Evolutionary conservation across 2,888 invertebrate species (phyloP).

Genomic region (Physocephala rufipes): DNA sequence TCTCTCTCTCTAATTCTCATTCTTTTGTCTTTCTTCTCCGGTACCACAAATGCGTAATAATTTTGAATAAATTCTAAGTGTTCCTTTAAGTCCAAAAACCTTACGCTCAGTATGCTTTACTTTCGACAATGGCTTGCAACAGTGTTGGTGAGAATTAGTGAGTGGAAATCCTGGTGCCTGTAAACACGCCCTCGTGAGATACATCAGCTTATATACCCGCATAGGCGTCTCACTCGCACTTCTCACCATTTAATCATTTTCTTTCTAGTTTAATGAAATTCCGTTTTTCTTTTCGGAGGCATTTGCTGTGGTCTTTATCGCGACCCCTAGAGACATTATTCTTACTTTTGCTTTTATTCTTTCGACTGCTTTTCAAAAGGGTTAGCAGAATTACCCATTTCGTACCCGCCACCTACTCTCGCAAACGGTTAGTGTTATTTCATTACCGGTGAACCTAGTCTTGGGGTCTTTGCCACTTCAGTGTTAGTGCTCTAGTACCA

Average conservation of each 20-base stretch:
- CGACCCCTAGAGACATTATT: constrained; percentile 30
- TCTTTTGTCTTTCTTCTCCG: neutral
- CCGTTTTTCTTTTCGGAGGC: constrained; percentile 35
- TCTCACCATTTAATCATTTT: neutral
- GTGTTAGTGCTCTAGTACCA: constrained; percentile 50
- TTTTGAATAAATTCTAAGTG: too few species aligned
- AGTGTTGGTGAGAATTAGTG: neutral
- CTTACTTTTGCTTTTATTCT: neutral
- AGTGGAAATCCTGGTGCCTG: constrained; percentile 8
- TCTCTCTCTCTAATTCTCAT: neutral
- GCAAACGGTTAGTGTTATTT: constrained; percentile 38
- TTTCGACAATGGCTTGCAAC: neutral
- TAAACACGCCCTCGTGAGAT: constrained; percentile 13
- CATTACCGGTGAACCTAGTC: constrained; percentile 59
- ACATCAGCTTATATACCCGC: neutral
- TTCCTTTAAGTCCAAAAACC: neutral
- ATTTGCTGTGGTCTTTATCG: constrained; percentile 49
- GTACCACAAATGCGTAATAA: too few species aligned
- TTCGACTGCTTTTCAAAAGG: neutral
- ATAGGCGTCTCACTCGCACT: neutral
- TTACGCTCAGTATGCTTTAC: constrained; percentile 1
- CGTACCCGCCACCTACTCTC: constrained; percentile 33
- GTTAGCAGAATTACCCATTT: neutral
- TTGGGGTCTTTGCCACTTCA: constrained; percentile 57
- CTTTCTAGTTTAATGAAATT: constrained; percentile 43